Evolutionary conservation across 2,113 vertebrate genomes (phyloP).

Genomic region (Grus americana): DNA sequence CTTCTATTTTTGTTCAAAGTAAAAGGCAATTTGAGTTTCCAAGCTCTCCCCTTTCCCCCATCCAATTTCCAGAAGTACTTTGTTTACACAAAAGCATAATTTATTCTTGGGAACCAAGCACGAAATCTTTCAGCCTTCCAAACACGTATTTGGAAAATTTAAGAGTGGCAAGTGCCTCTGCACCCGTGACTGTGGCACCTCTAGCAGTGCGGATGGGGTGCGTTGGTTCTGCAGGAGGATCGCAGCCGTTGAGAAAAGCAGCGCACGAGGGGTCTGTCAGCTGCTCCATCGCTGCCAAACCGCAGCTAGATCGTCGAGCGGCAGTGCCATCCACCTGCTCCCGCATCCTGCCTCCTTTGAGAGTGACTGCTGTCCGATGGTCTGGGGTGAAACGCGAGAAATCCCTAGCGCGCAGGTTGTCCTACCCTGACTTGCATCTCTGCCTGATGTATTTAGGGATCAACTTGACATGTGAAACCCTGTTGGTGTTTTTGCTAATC

Average conservation of each 20-base stretch:
- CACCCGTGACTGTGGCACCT: rapidly evolving
- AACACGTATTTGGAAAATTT: background rate
- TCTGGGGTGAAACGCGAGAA: background rate
- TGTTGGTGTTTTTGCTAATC: background rate
- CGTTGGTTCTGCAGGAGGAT: background rate
- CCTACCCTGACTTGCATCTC: background rate
- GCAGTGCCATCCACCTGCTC: background rate
- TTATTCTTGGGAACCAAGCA: background rate
- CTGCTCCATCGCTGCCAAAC: background rate
- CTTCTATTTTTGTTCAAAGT: background rate
- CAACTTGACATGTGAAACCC: background rate
- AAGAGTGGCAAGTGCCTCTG: background rate
- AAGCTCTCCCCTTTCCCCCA: background rate
- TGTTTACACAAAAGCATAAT: background rate
- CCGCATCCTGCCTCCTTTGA: background rate
- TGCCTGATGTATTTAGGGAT: rapidly evolving
- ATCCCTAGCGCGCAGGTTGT: background rate
- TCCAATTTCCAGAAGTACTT: background rate
- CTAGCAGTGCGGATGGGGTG: rapidly evolving
- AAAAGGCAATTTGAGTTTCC: background rate
- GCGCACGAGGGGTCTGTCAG: rapidly evolving
- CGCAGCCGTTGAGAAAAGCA: rapidly evolving
- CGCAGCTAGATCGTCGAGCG: rapidly evolving
- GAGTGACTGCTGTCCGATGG: background rate
- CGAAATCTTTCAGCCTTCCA: background rate